These are phyloP conservation scores for Periparus ater DNA, from an alignment of 2,797 vertebrate species.

Conservation along the genomic window DNA sequence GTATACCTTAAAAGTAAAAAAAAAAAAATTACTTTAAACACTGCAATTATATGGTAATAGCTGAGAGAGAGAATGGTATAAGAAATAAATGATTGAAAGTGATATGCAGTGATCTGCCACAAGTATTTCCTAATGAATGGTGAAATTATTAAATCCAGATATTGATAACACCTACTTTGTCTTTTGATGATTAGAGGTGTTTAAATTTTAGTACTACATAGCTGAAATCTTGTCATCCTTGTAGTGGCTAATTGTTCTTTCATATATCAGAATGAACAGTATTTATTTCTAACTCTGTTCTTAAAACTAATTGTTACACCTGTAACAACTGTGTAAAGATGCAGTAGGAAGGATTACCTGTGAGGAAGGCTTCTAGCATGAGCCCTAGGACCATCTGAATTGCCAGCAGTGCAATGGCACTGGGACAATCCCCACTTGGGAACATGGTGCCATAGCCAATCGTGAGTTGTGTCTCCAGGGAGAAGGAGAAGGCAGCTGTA, in stretches of 20 bases:
- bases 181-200: neutral
- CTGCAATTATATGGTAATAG: neutral
- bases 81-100: neutral
- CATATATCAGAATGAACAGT: neutral
- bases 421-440: conserved; percentile 94
- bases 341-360: conserved; percentile 83
- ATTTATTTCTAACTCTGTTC: neutral
- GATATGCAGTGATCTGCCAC: neutral
- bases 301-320: neutral
- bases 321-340: neutral
- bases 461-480: conserved; percentile 97
- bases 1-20: neutral
- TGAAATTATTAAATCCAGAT: neutral
- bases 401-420: conserved; percentile 91
- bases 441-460: conserved; percentile 99
- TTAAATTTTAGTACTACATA: neutral
- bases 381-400: conserved; percentile 98
- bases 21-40: neutral
- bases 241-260: neutral
- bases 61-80: neutral
- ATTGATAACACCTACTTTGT: neutral
- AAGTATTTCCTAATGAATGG: neutral
- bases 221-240: neutral
- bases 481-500: conserved; percentile 96
- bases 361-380: conserved; percentile 98